Evolutionary conservation across 2,888 invertebrate species (phyloP), one percentile per base, ranked within the genome.

Genomic region (Aquatica leii): DNA sequence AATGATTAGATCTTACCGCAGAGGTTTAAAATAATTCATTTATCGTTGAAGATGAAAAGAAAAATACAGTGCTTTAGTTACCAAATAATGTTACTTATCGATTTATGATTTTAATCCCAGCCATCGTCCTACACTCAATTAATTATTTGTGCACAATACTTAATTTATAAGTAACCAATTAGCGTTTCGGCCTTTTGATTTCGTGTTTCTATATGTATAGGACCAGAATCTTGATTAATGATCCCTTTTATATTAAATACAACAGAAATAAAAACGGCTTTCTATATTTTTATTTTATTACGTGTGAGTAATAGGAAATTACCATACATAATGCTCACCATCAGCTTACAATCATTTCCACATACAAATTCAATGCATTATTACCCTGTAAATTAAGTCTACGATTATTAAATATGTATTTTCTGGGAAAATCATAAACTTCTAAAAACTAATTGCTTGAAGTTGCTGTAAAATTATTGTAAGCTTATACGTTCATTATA

Each of bases 1-100:
- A 60, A 60, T 60, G 60, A 55, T 55, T 49, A 54, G 60, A 60
- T 60, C 55, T n/a, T 55, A 55, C 60, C 60, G 54, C 60, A 40
- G 60, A 54, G 60, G 54, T 55, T 55, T 34, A 35, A 15, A 37
- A 34, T 54, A 59, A 59, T 52, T 51, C n/a, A 59, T 59, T 59
- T 59, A 51, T 59, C 59, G 41, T 59, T 6, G 24, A 52, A 50
- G 34, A 48, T 57, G 49, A 24, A 49, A 49, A 49, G 49, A 57
- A 24, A 6, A 4, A 24, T 24, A 24, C 24, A 6, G 24, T 24
- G 34, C 18, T 40, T 31, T 15, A 6, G 54, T 46, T 21, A 24
- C 24, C 24, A 24, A 24, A 24, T 24, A 24, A 24, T 6, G 24
- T 24, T 24, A 6, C 24, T 55, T 43, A 14, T 21, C 20, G 15